phyloP scores from a whole-genome alignment of 2,797 vertebrate genomes.

The Amphiprion clarkii region DNA sequence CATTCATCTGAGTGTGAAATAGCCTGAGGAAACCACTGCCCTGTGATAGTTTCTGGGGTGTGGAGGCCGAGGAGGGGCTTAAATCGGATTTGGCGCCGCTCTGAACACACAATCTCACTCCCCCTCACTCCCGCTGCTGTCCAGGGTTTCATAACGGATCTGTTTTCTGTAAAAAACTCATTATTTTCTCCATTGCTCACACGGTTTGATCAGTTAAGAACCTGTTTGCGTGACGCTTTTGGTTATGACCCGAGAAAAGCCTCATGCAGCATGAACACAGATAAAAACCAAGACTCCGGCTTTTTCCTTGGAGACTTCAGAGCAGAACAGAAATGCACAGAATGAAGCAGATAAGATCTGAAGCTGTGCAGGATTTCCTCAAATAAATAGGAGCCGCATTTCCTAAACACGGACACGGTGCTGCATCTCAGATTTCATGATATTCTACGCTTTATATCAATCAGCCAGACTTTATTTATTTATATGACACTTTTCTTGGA shows the following conservation, averaged over 20 bases:
- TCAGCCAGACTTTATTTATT: too few species aligned
- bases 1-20: constrained; percentile 67
- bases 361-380: background rate
- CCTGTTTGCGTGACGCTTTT: constrained; percentile 9
- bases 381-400: background rate
- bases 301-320: background rate
- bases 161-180: constrained; percentile 19
- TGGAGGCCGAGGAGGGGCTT: constrained; percentile 19
- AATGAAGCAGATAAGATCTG: background rate
- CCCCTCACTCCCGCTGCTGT: background rate
- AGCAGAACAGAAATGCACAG: constrained; percentile 2
- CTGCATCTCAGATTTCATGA: background rate
- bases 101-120: constrained; percentile 28
- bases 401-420: background rate
- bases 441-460: too few species aligned
- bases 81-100: constrained; percentile 48
- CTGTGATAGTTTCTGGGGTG: constrained; percentile 17
- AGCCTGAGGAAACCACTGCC: constrained; percentile 48
- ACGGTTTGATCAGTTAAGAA: constrained; percentile 11
- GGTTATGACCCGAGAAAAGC: constrained; percentile 16
- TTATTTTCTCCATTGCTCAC: constrained; percentile 16
- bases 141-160: constrained; percentile 25
- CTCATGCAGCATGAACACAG: background rate
- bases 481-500: too few species aligned
- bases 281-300: background rate